Evolutionary conservation across 2,888 invertebrate genomes (phyloP).

Genomic region (Rhingia campestris): DNA sequence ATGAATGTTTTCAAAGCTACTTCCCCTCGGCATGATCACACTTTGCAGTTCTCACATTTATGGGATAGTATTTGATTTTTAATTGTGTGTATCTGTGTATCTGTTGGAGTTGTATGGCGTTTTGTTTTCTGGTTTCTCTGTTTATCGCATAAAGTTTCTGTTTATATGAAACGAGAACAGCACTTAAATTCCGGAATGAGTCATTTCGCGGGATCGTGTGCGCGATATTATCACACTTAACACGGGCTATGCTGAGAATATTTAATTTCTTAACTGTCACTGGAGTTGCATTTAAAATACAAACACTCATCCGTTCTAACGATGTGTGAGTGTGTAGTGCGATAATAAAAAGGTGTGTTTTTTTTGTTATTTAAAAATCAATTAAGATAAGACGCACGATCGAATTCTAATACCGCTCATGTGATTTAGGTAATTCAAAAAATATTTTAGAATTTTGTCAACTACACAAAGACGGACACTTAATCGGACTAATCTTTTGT

Average conservation of each 20-base stretch:
- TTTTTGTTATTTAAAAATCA: slow-evolving; percentile 20
- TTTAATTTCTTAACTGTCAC: slow-evolving; percentile 17
- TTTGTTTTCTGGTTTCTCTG: slow-evolving; percentile 64
- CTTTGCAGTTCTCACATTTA: slow-evolving; percentile 31
- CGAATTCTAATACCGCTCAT: not conserved
- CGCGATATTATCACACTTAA: slow-evolving; percentile 48
- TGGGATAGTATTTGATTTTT: slow-evolving; percentile 30
- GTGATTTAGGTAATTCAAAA: not conserved
- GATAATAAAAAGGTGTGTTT: slow-evolving; percentile 50
- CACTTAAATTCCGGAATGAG: slow-evolving; percentile 64
- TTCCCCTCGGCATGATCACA: slow-evolving; percentile 67
- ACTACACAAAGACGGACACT: slow-evolving; percentile 51
- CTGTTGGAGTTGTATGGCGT: slow-evolving; percentile 53
- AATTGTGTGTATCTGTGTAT: slow-evolving; percentile 75
- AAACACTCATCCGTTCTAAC: not conserved
- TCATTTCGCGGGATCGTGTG: slow-evolving; percentile 56
- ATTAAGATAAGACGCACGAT: slow-evolving; percentile 1
- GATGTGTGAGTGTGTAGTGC: not conserved
- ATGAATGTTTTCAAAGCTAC: slow-evolving; percentile 58
- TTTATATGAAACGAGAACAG: slow-evolving; percentile 56
- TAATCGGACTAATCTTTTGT: slow-evolving; percentile 60
- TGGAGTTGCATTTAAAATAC: not conserved
- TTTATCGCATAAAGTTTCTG: slow-evolving; percentile 51
- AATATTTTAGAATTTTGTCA: slow-evolving; percentile 31
- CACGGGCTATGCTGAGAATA: slow-evolving; percentile 50